phyloP scores from a whole-genome alignment of 2,888 invertebrate genomes.

The Autographa pulchrina region DNA sequence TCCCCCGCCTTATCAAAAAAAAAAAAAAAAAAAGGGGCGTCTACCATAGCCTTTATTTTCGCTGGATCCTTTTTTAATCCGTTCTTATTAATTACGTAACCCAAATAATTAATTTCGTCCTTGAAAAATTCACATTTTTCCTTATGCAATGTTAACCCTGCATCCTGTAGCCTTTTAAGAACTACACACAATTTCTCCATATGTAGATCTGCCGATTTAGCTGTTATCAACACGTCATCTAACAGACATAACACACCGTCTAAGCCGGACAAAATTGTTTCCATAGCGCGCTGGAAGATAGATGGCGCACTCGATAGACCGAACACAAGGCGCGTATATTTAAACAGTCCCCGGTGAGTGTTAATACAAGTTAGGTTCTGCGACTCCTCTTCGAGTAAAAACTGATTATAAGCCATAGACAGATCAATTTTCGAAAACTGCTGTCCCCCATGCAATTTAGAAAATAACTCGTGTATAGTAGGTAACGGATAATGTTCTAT shows the following conservation, averaged over 20 bases:
- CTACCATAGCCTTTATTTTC: constrained; percentile 41
- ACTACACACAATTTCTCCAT: constrained; percentile 12
- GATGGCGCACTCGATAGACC: constrained; percentile 33
- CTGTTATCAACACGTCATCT: constrained; percentile 28
- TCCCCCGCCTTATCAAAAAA: too few relatives aligned
- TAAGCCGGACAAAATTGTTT: constrained; percentile 24
- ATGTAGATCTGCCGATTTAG: not conserved
- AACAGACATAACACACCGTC: constrained; percentile 31
- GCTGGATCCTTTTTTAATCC: constrained; percentile 21
- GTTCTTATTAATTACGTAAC: constrained; percentile 13
- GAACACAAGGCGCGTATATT: constrained; percentile 37
- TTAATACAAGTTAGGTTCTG: constrained; percentile 45
- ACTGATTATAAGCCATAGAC: constrained; percentile 14
- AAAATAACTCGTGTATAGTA: constrained; percentile 38
- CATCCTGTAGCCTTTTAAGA: constrained; percentile 12
- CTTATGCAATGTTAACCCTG: constrained; percentile 23
- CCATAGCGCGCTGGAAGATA: constrained; percentile 36
- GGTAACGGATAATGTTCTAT: constrained; percentile 48
- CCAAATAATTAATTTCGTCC: constrained; percentile 36
- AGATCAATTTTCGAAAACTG: constrained; percentile 36
- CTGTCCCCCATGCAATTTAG: constrained; percentile 38
- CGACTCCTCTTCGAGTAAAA: constrained; percentile 12
- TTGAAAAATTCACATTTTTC: constrained; percentile 46
- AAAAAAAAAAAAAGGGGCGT: too few relatives aligned
- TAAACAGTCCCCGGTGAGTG: constrained; percentile 41